phyloP scores from a whole-genome alignment of 2,888 invertebrate genomes.

The Lingula anatina region DNA sequence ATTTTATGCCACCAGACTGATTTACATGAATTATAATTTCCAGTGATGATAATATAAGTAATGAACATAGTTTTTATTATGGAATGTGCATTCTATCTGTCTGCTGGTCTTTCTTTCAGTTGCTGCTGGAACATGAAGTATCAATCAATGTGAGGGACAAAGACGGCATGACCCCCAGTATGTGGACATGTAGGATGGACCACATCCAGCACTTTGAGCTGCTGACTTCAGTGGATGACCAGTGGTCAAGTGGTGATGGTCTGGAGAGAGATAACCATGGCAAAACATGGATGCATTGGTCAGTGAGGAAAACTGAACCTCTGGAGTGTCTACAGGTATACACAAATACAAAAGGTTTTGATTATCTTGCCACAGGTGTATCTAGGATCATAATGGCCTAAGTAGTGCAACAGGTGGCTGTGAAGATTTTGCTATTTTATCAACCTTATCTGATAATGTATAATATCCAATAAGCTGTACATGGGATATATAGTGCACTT shows the following conservation, averaged over 20 bases:
- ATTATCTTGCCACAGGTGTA: no score
- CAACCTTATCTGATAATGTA: background rate
- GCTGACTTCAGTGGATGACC: slow-evolving; percentile 24
- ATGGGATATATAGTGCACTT: background rate
- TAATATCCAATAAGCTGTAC: background rate
- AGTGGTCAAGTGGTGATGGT: slow-evolving; percentile 27
- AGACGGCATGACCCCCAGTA: slow-evolving; percentile 48
- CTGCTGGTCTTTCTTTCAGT: slow-evolving; percentile 19
- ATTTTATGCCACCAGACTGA: no score
- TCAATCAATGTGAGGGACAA: slow-evolving; percentile 40
- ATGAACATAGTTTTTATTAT: no score
- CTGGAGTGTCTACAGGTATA: slow-evolving; percentile 48
- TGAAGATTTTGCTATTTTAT: no score
- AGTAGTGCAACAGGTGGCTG: no score
- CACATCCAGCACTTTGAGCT: slow-evolving; percentile 48
- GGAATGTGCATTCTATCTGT: background rate
- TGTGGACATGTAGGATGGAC: slow-evolving; percentile 53
- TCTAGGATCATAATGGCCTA: no score
- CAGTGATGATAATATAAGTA: no score
- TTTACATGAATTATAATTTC: no score
- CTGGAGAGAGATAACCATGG: slow-evolving; percentile 46
- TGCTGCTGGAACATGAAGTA: slow-evolving; percentile 34
- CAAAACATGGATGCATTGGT: slow-evolving; percentile 51
- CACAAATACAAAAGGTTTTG: no score
- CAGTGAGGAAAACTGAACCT: slow-evolving; percentile 45